Evolutionary conservation across 2,797 vertebrate genomes (phyloP), one percentile per base, ranked within the genome.

Genomic region (Toxotes lorentzi): DNA sequence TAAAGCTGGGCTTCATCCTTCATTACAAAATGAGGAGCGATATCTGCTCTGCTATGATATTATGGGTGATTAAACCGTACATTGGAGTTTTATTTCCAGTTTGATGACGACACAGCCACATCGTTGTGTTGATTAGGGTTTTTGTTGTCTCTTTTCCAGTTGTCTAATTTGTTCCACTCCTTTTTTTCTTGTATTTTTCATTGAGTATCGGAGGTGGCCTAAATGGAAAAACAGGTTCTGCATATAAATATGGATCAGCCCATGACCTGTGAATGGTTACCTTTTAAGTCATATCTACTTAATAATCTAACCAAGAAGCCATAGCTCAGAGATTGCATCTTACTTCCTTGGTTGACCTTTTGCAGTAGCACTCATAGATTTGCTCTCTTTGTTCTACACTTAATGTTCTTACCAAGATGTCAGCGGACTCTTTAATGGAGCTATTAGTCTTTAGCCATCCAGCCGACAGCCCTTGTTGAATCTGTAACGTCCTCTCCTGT

Each of bases 51-150:
- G 63, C 89, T 87, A 82, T 78, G 80, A 78, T 68, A 85, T 93
- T 87, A 88, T 78, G 86, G 86, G 57, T 81, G 86, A 92, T 92
- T 91, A 89, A 88, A 91, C 84, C 4, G 2, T 80, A 76, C 69
- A 23, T 73, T 47, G 74, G 68, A 78, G 69, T 80, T 88, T 89
- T 84, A 83, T 86, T 91, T 91, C 73, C 82, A 83, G 78, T 81
- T 76, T 85, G 81, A 79, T 89, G 82, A 80, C 24, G 23, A 61
- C 24, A 45, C 51, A 67, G 54, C 72, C 4, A n/a, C 24, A 70
- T 76, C 75, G 67, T 53, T 76, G 23, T 41, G 47, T 67, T 82
- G 50, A 72, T 67, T 69, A 58, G 74, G 51, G 43, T 72, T 72
- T 60, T 11, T 38, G 10, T 71, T 41, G 54, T 30, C 62, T 59